Evolutionary conservation across 2,888 invertebrate species (phyloP), one percentile per base, ranked within the genome.

Genomic region (Drosophila flavopinicola): DNA sequence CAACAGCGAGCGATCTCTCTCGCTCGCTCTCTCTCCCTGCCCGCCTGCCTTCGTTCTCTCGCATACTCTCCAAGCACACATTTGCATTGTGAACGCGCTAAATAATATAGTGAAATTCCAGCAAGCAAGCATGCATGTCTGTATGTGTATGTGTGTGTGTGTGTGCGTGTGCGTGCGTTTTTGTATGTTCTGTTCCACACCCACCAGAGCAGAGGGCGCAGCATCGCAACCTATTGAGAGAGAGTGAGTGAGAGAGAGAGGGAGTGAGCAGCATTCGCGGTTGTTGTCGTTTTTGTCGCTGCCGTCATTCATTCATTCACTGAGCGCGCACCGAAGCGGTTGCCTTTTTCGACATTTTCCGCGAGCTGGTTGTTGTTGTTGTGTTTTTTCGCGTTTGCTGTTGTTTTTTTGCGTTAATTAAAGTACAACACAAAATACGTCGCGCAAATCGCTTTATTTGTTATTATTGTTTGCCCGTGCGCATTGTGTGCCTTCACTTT

Each of bases 41-140:
- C n/a, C n/a, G n/a, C n/a, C n/a, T n/a, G n/a, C n/a, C n/a, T n/a
- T n/a, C n/a, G n/a, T n/a, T n/a, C n/a, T n/a, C n/a, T n/a, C n/a
- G n/a, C n/a, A n/a, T n/a, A n/a, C n/a, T 32, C 39, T 52, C 30
- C 6, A 17, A 30, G 11, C 32, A 47, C 20, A 44, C 33, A 33
- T 17, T 29, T 44, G 60, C 69, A 44, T 35, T 65, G 54, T 53
- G 70, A 64, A 44, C 49, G 52, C 59, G 51, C 77, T 37, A 58
- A 77, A 79, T 79, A 79, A 74, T 73, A 78, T 73, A 78, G 70
- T 82, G 59, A 82, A 85, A 85, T 85, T 82, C 79, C 70, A 71
- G 59, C 47, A 76, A 37, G 23, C 13, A 20, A 56, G 38, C 54
- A 6, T 30, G 13, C 30, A 25, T 49, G 41, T 32, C 17, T 56